Evolutionary conservation across 2,888 invertebrate species (phyloP).

Genomic region (Chrysolina haemoptera): DNA sequence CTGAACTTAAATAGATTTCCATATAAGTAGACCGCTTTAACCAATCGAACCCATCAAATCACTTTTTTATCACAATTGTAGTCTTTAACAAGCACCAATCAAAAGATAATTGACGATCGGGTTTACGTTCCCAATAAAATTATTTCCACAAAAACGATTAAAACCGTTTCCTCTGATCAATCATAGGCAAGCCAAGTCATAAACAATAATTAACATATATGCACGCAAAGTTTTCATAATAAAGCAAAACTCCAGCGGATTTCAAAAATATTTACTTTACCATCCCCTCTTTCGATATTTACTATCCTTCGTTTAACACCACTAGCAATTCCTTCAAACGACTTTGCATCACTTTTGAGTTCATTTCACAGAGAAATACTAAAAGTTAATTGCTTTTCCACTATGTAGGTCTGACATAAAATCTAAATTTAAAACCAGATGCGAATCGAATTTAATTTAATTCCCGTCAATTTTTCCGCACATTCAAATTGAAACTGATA

Average conservation of each 20-base stretch:
- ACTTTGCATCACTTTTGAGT: conserved; percentile 7
- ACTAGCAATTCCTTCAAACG: conserved; percentile 6
- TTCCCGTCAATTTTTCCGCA: conserved; percentile 12
- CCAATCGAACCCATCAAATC: no score
- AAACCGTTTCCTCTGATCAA: no score
- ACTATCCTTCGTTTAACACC: conserved; percentile 4
- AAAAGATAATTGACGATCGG: no score
- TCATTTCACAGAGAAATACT: conserved; percentile 2
- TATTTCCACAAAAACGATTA: no score
- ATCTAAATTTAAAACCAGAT: conserved; percentile 21
- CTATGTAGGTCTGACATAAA: conserved; percentile 16
- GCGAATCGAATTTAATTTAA: conserved; percentile 4
- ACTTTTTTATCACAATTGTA: no score
- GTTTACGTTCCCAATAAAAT: no score
- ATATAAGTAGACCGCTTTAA: no score
- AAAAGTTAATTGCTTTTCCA: conserved; percentile 5
- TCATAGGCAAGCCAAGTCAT: background rate
- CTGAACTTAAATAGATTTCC: no score
- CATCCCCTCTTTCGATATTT: conserved; percentile 1
- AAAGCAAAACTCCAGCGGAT: background rate
- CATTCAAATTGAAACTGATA: conserved; percentile 14
- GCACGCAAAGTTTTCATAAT: background rate
- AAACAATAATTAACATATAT: background rate
- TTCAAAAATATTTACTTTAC: conserved; percentile 17
- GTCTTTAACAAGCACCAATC: no score